A percentile compares a stretch with the other conserved stretches of the same genome.
These are phyloP conservation scores for Nemopilema nomurai DNA, from an alignment of 30 jellyfish, hydroid and myxozoan species.

Conservation along the genomic window DNA sequence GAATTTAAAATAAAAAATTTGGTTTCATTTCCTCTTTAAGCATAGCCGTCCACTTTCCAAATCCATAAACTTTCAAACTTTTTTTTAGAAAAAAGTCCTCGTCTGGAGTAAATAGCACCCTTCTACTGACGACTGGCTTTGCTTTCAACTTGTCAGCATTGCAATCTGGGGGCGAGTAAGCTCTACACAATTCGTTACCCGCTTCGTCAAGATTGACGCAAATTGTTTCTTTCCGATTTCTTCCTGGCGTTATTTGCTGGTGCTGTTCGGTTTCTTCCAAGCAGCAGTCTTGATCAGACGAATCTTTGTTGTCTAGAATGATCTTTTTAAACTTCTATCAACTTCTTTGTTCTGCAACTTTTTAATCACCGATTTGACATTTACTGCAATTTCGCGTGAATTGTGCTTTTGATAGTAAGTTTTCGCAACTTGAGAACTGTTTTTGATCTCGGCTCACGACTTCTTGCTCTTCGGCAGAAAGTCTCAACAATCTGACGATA, in stretches of 20 bases:
- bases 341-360: conserved; percentile 11
- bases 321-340: background rate
- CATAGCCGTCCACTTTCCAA: conserved; percentile 14
- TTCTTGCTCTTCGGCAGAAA: conserved; percentile 17
- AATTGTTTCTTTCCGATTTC: background rate
- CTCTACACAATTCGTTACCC: background rate
- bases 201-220: background rate
- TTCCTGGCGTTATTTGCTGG: conserved; percentile 7
- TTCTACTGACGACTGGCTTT: conserved; percentile 11
- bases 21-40: too few species aligned
- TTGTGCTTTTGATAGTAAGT: conserved; percentile 7
- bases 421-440: conserved; percentile 25
- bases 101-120: conserved; percentile 18
- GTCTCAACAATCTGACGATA: conserved; percentile 12
- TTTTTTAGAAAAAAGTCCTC: conserved; percentile 12
- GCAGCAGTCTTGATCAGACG: background rate
- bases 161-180: conserved; percentile 6
- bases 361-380: conserved; percentile 1
- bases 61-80: conserved; percentile 5
- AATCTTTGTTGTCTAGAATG: conserved; percentile 1
- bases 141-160: background rate
- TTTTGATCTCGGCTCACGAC: conserved; percentile 12
- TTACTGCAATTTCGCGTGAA: conserved; percentile 16
- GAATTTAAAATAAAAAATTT: too few species aligned
- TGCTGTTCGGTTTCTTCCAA: background rate